Evolutionary conservation across 2,797 vertebrate genomes (phyloP).

Genomic region (Coreius guichenoti): DNA sequence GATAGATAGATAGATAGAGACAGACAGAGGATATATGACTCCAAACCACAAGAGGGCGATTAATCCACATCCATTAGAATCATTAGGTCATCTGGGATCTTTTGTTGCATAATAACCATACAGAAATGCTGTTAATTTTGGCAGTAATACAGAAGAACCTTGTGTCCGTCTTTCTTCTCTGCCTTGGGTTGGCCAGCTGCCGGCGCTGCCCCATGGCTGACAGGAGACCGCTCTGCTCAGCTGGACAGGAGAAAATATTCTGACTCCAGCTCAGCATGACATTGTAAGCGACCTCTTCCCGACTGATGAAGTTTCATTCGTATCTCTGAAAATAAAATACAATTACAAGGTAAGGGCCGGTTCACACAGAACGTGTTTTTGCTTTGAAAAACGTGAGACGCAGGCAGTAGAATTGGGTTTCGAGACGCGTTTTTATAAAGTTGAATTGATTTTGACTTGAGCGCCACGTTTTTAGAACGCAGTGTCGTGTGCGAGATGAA

Average conservation of each 20-base stretch:
- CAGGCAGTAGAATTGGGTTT: too few relatives aligned
- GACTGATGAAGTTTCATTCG: background rate
- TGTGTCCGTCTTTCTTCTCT: background rate
- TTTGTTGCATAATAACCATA: background rate
- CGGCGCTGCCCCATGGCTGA: background rate
- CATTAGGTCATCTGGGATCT: background rate
- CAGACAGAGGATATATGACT: background rate
- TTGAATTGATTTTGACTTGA: too few relatives aligned
- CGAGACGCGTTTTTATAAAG: too few relatives aligned
- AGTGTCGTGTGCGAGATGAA: too few relatives aligned
- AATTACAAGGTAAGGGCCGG: too few relatives aligned
- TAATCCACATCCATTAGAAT: background rate
- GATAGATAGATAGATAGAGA: background rate
- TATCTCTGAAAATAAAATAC: background rate
- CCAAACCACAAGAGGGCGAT: constrained; percentile 24
- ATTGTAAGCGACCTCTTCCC: background rate
- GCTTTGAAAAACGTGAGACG: too few relatives aligned
- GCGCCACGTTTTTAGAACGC: too few relatives aligned
- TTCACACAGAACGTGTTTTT: too few relatives aligned
- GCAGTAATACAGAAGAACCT: constrained; percentile 7
- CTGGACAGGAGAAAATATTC: background rate
- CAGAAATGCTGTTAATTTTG: background rate
- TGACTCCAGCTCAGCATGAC: background rate
- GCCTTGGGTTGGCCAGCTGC: background rate
- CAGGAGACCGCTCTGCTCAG: background rate